These are phyloP conservation scores for Poicephalus meyeri DNA, from an alignment of 2,113 vertebrate genomes.

Conservation along the genomic window DNA sequence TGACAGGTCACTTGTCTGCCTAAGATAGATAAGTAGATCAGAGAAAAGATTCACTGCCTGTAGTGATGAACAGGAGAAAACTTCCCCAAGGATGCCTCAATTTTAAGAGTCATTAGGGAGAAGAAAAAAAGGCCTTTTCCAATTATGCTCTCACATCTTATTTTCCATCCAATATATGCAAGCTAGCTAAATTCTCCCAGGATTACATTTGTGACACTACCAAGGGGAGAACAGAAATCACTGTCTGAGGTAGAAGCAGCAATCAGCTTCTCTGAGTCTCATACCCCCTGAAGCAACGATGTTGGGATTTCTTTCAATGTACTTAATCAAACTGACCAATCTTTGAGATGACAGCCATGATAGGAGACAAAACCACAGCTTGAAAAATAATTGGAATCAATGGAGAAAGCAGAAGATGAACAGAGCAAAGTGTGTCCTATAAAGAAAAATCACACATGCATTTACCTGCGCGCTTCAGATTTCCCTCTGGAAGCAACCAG, in stretches of 20 bases:
- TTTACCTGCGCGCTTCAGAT: not conserved
- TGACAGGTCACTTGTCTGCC: not conserved
- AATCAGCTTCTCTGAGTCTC: not conserved
- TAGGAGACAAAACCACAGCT: not conserved
- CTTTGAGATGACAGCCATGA: not conserved
- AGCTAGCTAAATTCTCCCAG: not conserved
- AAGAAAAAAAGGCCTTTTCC: not conserved
- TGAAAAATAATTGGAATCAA: not conserved
- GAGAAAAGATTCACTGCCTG: not conserved
- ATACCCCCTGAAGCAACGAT: not conserved
- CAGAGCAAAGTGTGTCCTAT: not conserved
- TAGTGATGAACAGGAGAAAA: not conserved
- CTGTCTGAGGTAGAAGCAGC: not conserved
- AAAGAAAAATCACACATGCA: not conserved
- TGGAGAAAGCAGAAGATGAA: not conserved
- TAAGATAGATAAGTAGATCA: not conserved
- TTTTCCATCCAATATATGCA: not conserved
- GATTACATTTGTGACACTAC: not conserved
- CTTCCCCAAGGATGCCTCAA: not conserved
- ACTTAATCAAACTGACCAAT: not conserved
- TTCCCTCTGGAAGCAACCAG: not conserved
- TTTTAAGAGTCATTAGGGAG: not conserved
- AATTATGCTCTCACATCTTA: not conserved
- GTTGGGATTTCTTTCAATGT: not conserved
- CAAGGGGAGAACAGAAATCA: not conserved